These are phyloP conservation scores for Melieria crassipennis DNA, from an alignment of 2,888 invertebrate genomes.

Conservation along the genomic window DNA sequence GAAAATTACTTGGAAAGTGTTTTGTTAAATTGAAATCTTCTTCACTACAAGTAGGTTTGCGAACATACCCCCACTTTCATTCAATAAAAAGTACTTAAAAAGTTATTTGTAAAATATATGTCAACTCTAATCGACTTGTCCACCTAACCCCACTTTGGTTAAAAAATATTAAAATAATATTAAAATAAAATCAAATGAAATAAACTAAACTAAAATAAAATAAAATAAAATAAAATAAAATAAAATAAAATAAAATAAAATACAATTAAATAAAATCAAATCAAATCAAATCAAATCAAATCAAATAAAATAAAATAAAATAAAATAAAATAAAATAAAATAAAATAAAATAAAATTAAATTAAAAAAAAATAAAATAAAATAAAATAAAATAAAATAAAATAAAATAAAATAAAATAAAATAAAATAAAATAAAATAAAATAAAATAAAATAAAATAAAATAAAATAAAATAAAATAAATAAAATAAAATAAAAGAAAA, in stretches of 20 bases:
- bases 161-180: background rate
- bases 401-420: background rate
- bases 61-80: no score
- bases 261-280: background rate
- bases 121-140: no score
- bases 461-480: background rate
- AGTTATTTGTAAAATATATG: no score
- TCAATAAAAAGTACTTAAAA: no score
- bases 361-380: background rate
- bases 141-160: no score
- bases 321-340: background rate
- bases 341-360: background rate
- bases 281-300: background rate
- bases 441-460: background rate
- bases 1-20: no score
- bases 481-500: background rate
- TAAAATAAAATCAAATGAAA: background rate
- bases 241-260: constrained; percentile 8
- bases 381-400: constrained; percentile 4
- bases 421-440: background rate
- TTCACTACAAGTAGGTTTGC: no score
- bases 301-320: background rate
- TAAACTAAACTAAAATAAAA: background rate
- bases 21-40: no score
- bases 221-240: constrained; percentile 2